These are phyloP conservation scores for Gila orcuttii DNA, from an alignment of 2,113 vertebrate species.

Conservation along the genomic window DNA sequence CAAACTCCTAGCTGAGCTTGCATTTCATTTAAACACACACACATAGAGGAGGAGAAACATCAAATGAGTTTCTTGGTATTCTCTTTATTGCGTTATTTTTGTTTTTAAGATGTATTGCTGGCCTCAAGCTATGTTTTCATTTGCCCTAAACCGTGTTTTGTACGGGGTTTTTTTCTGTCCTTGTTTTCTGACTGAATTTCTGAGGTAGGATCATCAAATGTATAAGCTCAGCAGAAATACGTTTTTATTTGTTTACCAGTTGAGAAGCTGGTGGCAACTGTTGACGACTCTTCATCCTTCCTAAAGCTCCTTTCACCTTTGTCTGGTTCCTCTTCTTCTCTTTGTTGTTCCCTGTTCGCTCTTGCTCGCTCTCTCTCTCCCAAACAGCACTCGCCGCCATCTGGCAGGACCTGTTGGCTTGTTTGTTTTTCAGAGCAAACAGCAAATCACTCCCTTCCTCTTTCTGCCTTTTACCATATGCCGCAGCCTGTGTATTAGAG, in stretches of 20 bases:
- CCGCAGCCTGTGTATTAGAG: conserved; percentile 90
- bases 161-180: background rate
- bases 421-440: conserved; percentile 99
- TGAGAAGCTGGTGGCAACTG: conserved; percentile 72
- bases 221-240: conserved; percentile 71
- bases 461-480: conserved; percentile 97
- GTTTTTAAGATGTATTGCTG: conserved; percentile 64
- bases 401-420: conserved; percentile 98
- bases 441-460: conserved; percentile 97
- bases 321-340: conserved; percentile 15
- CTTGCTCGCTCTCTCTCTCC: background rate
- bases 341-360: conserved; percentile 10
- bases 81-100: conserved; percentile 54
- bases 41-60: background rate
- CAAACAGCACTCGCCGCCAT: conserved; percentile 82
- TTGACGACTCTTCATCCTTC: conserved; percentile 71
- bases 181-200: conserved; percentile 65
- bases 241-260: conserved; percentile 76
- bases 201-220: conserved; percentile 65
- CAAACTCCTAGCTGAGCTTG: conserved; percentile 15
- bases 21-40: background rate
- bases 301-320: conserved; percentile 66
- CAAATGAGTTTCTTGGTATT: conserved; percentile 55
- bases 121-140: conserved; percentile 66
- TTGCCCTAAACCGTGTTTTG: conserved; percentile 64